A percentile compares a stretch with the other conserved stretches of the same genome.
These are phyloP conservation scores for Antigone vipio DNA, from an alignment of 2,113 vertebrate species.

Conservation along the genomic window DNA sequence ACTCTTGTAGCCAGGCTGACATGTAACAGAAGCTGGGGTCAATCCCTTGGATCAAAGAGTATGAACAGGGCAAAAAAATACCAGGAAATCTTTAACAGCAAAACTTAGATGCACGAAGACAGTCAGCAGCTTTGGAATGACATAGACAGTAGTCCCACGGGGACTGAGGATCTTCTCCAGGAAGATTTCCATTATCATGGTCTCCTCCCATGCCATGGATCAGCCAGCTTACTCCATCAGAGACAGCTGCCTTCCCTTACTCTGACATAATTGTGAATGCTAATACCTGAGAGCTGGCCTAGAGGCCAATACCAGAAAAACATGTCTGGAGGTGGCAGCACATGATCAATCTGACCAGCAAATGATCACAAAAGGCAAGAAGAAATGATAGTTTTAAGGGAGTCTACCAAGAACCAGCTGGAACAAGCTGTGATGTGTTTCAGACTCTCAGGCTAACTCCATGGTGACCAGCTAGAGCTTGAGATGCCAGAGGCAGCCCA, in stretches of 20 bases:
- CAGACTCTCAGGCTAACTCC: neutral
- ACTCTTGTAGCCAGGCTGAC: neutral
- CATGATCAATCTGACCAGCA: neutral
- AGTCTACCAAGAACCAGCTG: neutral
- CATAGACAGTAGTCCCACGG: neutral
- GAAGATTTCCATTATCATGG: neutral
- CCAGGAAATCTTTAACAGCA: neutral
- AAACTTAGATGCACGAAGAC: neutral
- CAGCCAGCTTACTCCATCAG: neutral
- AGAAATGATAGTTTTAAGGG: neutral
- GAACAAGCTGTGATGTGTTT: neutral
- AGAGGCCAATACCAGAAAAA: neutral
- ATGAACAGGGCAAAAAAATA: neutral
- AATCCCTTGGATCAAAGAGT: neutral
- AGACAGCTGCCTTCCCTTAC: neutral
- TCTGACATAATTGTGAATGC: neutral
- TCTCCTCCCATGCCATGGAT: neutral
- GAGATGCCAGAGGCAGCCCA: neutral
- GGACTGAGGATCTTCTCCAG: neutral
- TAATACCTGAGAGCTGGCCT: neutral
- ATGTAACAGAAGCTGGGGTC: neutral
- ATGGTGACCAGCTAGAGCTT: neutral
- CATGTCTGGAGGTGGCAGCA: neutral
- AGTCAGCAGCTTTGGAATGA: neutral
- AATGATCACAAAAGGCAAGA: neutral